These are phyloP conservation scores for Aythya baeri DNA, from an alignment of 2,113 vertebrate genomes.

Conservation along the genomic window DNA sequence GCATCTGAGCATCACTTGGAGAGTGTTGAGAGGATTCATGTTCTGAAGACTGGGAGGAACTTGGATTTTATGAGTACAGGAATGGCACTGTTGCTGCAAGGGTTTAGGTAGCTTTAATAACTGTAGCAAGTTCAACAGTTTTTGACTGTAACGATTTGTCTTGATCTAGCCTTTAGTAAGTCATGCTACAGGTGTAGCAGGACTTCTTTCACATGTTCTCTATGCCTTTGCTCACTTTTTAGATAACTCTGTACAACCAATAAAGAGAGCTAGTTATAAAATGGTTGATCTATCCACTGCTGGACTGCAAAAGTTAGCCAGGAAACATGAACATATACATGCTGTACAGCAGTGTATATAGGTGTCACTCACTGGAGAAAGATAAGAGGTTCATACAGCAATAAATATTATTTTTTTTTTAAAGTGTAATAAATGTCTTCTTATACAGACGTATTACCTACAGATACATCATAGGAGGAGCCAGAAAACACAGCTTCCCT, in stretches of 20 bases:
- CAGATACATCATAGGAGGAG: neutral
- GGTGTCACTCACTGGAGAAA: neutral
- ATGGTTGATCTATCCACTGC: neutral
- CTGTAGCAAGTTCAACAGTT: neutral
- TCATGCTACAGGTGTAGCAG: neutral
- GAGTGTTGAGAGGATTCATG: neutral
- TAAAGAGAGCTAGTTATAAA: neutral
- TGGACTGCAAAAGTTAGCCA: neutral
- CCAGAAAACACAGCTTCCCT: neutral
- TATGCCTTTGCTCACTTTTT: neutral
- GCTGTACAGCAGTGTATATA: neutral
- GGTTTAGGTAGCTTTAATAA: neutral
- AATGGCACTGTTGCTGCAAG: neutral
- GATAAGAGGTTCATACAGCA: neutral
- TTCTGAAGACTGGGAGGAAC: neutral
- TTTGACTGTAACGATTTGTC: neutral
- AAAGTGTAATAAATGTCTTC: neutral
- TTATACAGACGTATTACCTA: neutral
- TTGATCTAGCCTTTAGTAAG: neutral
- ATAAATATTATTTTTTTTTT: neutral
- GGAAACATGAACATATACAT: neutral
- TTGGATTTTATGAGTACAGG: neutral
- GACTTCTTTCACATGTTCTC: neutral
- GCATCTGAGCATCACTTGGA: neutral
- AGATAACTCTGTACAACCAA: neutral